Conservation (phyloP, 2,888 invertebrate genomes). For the Cyrtodaria siliqua region DNA sequence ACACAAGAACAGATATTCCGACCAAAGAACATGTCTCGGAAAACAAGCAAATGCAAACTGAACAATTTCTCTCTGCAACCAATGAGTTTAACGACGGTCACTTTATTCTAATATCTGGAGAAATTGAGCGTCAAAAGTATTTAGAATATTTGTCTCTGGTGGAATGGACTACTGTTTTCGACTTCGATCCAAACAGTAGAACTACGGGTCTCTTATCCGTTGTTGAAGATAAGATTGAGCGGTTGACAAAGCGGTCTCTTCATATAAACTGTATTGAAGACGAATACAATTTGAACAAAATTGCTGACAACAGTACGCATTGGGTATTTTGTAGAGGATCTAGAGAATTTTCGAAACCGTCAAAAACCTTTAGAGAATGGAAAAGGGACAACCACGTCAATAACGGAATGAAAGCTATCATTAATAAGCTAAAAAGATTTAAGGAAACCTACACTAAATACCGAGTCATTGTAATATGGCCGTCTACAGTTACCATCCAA, state of each 20-base stretch:
- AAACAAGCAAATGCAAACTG: neutral
- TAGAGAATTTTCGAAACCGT: constrained; percentile 50
- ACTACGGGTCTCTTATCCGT: constrained; percentile 56
- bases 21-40: neutral
- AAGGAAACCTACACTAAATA: constrained; percentile 49
- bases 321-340: constrained; percentile 61
- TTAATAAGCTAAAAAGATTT: constrained; percentile 42
- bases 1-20: too few species aligned
- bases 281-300: constrained; percentile 9
- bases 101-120: constrained; percentile 61
- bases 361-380: constrained; percentile 38
- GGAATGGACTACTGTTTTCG: constrained; percentile 69
- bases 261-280: constrained; percentile 50
- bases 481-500: neutral
- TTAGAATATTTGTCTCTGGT: constrained; percentile 50
- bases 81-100: constrained; percentile 52
- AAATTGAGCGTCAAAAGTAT: constrained; percentile 9
- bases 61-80: constrained; percentile 12
- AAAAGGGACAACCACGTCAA: constrained; percentile 30
- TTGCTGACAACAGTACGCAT: constrained; percentile 43
- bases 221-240: constrained; percentile 34
- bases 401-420: constrained; percentile 25
- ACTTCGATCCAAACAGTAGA: constrained; percentile 63
- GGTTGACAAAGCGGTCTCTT: constrained; percentile 26
- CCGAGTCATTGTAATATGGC: constrained; percentile 29